Conservation (phyloP, 2,113 vertebrate species). For the Physeter macrocephalus region DNA sequence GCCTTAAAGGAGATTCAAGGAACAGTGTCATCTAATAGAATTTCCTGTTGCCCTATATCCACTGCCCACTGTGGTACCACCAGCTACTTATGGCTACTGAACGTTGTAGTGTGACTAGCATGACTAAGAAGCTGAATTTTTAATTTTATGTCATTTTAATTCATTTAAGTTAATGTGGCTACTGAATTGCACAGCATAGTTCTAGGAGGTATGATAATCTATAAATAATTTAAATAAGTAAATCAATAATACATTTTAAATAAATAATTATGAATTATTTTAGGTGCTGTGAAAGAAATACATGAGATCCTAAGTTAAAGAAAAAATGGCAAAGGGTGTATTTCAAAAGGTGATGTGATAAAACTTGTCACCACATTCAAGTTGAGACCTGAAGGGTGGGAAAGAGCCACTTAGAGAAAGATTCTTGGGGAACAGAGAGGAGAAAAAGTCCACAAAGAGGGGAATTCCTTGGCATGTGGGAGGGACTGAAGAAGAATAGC, state of each 20-base stretch:
- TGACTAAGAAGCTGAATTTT: neutral
- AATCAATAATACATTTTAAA: neutral
- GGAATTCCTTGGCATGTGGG: neutral
- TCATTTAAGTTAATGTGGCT: neutral
- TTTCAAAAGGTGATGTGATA: neutral
- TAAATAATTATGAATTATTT: neutral
- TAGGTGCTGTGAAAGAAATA: neutral
- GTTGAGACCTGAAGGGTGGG: neutral
- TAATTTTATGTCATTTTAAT: neutral
- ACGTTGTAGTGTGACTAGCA: neutral
- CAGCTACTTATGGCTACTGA: neutral
- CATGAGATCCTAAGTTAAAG: neutral
- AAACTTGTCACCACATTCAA: neutral
- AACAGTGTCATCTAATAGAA: neutral
- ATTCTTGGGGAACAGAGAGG: neutral
- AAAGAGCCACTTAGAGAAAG: neutral
- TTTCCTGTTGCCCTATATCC: neutral
- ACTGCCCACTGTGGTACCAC: neutral
- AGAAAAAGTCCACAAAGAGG: neutral
- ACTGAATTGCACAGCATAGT: neutral
- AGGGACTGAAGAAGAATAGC: neutral
- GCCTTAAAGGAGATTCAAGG: neutral
- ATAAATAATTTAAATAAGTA: neutral
- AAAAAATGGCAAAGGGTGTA: neutral
- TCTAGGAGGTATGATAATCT: neutral